These are phyloP conservation scores for Atherix ibis DNA, from an alignment of 2,888 invertebrate species.

Conservation along the genomic window DNA sequence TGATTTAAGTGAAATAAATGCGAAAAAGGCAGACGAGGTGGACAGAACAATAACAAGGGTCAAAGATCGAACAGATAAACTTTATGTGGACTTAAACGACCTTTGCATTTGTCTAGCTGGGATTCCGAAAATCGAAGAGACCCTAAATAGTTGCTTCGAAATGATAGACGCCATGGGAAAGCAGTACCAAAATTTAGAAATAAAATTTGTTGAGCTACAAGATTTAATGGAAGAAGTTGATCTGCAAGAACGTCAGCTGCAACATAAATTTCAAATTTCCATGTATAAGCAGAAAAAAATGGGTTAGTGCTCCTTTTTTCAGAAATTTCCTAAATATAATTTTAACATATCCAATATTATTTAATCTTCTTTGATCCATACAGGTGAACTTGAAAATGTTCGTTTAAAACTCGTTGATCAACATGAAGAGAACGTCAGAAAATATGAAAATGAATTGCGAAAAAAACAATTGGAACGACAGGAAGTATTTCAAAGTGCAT, in stretches of 20 bases:
- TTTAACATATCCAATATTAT: no score
- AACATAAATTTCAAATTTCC: conserved; percentile 46
- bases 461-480: conserved; percentile 45
- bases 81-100: conserved; percentile 21
- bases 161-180: conserved; percentile 34
- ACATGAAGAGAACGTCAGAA: conserved; percentile 39
- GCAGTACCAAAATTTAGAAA: conserved; percentile 40
- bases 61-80: conserved; percentile 18
- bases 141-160: conserved; percentile 28
- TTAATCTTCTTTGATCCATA: no score
- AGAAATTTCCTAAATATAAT: no score
- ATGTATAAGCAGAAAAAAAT: conserved; percentile 47
- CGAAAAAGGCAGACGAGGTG: conserved; percentile 34
- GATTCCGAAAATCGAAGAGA: conserved; percentile 26
- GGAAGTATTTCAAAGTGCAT: conserved; percentile 52
- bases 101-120: conserved; percentile 20
- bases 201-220: conserved; percentile 40
- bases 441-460: conserved; percentile 39
- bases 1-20: conserved; percentile 44
- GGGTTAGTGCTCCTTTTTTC: conserved; percentile 26
- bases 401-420: conserved; percentile 39
- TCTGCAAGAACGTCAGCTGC: conserved; percentile 43
- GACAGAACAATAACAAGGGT: conserved; percentile 35
- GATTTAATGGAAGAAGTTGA: conserved; percentile 47
- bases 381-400: conserved; percentile 30